Evolutionary conservation across 1,140 invertebrate genomes (phyloP), one percentile per base, ranked within the genome.

Genomic region (Lutraria rhynchaena): DNA sequence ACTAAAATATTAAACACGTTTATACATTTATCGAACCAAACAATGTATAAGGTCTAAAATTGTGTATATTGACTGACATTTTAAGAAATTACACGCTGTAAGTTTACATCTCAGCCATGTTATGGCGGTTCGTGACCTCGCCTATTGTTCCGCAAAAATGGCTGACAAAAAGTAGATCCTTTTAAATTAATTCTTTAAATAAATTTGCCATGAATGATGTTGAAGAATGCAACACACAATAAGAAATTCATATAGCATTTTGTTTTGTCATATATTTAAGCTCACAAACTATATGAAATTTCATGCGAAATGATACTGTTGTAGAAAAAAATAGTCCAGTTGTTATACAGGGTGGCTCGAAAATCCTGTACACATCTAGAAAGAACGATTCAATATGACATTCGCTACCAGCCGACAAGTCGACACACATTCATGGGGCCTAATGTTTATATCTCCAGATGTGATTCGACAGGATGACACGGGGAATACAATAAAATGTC

Each of bases 101-200:
- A 61, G 41, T 67, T 27, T 49, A 74, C 27, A 7, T 31, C 46
- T 33, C 35, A 33, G 27, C 71, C 76, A 70, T 58, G 61, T 58
- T 70, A 80, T 70, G 65, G 76, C 76, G 76, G 76, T 80, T 80
- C 65, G 76, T 80, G 76, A 80, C 76, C 76, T 80, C 76, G 76
- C 76, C 76, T 80, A 65, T 80, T 69, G 53, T 69, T 80, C 76
- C 76, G 76, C 76, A 67, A 70, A 80, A 57, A 80, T 80, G 76
- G 63, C 65, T 33, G 76, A 80, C 3, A 31, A 55, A 70, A 80
- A 77, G 31, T 67, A 77, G 75, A 51, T 67, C 75, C 17, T 41
- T 15, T n/a, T n/a, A n/a, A n/a, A n/a, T n/a, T n/a, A n/a, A n/a
- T n/a, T n/a, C n/a, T n/a, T n/a, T n/a, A n/a, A n/a, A n/a, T n/a